Conservation (phyloP, 1,140 invertebrate genomes). For the Heliconius eleuchia region DNA sequence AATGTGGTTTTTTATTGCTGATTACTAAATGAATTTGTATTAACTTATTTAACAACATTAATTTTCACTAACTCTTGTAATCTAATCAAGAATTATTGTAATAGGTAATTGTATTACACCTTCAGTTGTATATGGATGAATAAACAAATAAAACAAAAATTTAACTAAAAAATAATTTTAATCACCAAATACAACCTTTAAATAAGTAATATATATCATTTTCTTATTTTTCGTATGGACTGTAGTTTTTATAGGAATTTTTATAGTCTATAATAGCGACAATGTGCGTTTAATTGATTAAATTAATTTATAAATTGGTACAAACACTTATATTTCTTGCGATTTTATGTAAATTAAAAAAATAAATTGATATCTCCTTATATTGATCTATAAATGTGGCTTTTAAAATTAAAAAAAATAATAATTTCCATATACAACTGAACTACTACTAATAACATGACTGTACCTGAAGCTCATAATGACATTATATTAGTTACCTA, state of each 20-base stretch:
- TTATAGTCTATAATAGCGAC: no score
- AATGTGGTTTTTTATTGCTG: background rate
- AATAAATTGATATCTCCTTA: no score
- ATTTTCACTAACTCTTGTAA: background rate
- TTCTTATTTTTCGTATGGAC: no score
- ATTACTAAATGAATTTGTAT: background rate
- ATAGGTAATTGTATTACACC: background rate
- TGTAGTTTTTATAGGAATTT: no score
- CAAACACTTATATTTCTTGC: no score
- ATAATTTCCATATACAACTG: background rate
- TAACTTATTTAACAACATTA: background rate
- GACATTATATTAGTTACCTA: background rate
- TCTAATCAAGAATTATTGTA: background rate
- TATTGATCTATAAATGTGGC: background rate
- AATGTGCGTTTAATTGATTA: no score
- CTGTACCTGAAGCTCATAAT: conserved; percentile 7
- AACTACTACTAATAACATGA: background rate
- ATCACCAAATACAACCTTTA: background rate
- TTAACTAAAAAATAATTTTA: background rate
- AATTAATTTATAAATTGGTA: no score
- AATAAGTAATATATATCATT: no score
- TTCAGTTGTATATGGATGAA: background rate
- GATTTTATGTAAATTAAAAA: no score
- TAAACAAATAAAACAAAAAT: background rate
- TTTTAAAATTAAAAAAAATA: background rate